phyloP scores from a whole-genome alignment of 2,797 vertebrate species.

The Phoxinus dragarum region DNA sequence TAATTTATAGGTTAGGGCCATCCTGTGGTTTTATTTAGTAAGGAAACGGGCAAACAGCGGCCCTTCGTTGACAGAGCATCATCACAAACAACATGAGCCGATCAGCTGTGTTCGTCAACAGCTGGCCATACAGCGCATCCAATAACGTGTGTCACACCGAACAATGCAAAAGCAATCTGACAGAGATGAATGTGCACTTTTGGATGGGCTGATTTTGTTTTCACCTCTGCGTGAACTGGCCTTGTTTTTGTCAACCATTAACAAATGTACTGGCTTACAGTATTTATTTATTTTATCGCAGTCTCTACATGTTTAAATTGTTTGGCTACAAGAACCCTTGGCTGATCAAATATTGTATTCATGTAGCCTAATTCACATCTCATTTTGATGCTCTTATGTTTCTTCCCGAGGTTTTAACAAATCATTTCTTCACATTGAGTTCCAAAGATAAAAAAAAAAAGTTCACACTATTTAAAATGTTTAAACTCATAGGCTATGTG shows the following conservation, averaged over 20 bases:
- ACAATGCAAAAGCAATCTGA: slow-evolving; percentile 57
- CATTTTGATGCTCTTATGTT: neutral
- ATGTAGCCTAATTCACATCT: neutral
- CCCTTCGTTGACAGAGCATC: slow-evolving; percentile 11
- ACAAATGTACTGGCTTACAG: neutral
- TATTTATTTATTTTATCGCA: neutral
- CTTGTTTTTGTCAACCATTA: slow-evolving; percentile 54
- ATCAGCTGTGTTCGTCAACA: slow-evolving; percentile 58
- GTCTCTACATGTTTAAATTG: neutral
- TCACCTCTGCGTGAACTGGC: slow-evolving; percentile 46
- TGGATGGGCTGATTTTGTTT: slow-evolving; percentile 57
- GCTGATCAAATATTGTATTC: neutral
- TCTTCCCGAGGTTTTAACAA: neutral
- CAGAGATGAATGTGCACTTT: slow-evolving; percentile 61
- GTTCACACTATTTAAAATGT: neutral
- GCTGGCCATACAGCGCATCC: slow-evolving; percentile 48
- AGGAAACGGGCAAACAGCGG: neutral
- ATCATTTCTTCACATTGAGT: neutral
- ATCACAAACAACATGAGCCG: slow-evolving; percentile 51
- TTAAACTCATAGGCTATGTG: neutral
- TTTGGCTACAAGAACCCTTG: neutral
- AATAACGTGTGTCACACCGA: slow-evolving; percentile 42
- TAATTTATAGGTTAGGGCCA: neutral
- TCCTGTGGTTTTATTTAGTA: neutral
- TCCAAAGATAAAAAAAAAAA: neutral